phyloP scores from a whole-genome alignment of 2,113 vertebrate genomes.

The Passerina amoena region DNA sequence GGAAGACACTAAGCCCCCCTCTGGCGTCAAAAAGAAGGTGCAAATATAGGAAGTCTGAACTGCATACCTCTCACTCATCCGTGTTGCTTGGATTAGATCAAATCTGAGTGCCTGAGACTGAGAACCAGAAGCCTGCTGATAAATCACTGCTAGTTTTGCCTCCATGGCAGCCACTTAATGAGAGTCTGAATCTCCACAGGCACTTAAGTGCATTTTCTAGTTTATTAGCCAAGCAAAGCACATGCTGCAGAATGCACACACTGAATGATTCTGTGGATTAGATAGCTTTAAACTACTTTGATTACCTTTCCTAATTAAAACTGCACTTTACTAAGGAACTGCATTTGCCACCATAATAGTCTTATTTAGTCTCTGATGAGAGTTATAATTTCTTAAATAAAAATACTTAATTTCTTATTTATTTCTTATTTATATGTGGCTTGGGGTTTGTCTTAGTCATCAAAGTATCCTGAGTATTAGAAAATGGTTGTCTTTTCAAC shows the following conservation, averaged over 20 bases:
- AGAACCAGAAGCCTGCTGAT: neutral
- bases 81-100: neutral
- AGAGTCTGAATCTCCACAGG: neutral
- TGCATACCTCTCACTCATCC: neutral
- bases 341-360: neutral
- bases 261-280: neutral
- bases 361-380: neutral
- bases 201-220: neutral
- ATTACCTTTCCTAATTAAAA: constrained; percentile 50
- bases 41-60: neutral
- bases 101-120: neutral
- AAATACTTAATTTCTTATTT: neutral
- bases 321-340: constrained; percentile 3
- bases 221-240: constrained; percentile 22
- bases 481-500: neutral
- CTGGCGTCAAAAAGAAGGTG: neutral
- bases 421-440: neutral
- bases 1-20: neutral
- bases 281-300: constrained; percentile 14
- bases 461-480: neutral
- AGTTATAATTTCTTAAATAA: neutral
- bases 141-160: constrained; percentile 33
- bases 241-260: neutral
- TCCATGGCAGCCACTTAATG: neutral
- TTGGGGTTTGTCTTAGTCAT: neutral